Percentiles rank a stretch among this genome's conserved stretches.
Conservation (phyloP, 2,888 invertebrate species). For the Serrognathus titanus region DNA sequence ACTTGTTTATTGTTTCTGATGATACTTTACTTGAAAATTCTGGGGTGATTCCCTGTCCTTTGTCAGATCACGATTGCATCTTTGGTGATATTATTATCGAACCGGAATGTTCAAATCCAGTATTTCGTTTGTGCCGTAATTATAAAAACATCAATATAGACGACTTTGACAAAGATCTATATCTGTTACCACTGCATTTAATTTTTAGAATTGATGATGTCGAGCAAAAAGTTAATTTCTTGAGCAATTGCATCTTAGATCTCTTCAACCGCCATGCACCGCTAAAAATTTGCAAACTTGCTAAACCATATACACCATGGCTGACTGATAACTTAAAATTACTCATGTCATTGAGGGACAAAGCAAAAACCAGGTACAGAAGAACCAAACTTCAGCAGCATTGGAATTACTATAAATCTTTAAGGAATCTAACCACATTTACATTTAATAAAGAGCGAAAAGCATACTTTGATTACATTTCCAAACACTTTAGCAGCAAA, state of each 20-base stretch:
- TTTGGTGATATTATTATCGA: background rate
- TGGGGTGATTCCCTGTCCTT: background rate
- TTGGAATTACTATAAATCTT: conserved; percentile 5
- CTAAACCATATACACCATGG: background rate
- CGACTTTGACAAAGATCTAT: background rate
- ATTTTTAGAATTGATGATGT: background rate
- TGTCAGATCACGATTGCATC: conserved; percentile 1
- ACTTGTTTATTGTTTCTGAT: background rate
- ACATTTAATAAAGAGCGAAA: background rate
- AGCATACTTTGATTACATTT: background rate
- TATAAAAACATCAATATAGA: conserved; percentile 1
- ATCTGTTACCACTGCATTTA: background rate
- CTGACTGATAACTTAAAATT: conserved; percentile 8
- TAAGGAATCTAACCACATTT: background rate
- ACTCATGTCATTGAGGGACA: conserved; percentile 1
- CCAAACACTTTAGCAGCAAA: too few species aligned
- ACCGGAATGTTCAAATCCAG: too few species aligned
- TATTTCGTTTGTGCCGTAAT: background rate
- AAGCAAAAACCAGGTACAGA: background rate
- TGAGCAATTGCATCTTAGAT: background rate
- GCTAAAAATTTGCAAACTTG: background rate
- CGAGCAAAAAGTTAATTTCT: background rate
- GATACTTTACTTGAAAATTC: background rate
- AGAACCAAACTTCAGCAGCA: background rate
- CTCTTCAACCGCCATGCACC: conserved; percentile 5